Evolutionary conservation across 2,797 vertebrate genomes (phyloP).

Genomic region (Artibeus lituratus): DNA sequence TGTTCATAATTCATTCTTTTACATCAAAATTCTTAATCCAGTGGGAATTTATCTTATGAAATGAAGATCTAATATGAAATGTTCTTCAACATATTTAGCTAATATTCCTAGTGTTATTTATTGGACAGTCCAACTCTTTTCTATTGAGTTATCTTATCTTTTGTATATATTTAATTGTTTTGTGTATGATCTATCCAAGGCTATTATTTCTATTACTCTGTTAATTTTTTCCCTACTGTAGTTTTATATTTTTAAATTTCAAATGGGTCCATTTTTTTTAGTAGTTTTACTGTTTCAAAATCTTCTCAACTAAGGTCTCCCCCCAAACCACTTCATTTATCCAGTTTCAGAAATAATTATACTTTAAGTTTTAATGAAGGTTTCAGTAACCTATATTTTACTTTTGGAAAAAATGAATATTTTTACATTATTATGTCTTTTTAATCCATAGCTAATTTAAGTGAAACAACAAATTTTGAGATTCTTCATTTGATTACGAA

Average conservation of each 20-base stretch:
- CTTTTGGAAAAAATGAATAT: not conserved
- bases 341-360: not conserved
- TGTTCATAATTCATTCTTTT: not conserved
- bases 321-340: not conserved
- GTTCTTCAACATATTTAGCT: not conserved
- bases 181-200: not conserved
- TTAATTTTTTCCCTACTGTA: not conserved
- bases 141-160: not conserved
- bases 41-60: not conserved
- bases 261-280: not conserved
- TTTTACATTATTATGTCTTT: not conserved
- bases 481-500: slow-evolving; percentile 1
- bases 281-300: not conserved
- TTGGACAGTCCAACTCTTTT: not conserved
- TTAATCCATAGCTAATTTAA: not conserved
- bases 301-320: not conserved
- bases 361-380: not conserved
- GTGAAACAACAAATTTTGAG: not conserved
- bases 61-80: not conserved
- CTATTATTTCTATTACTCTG: not conserved
- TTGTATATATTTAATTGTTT: not conserved
- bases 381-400: not conserved
- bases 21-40: not conserved
- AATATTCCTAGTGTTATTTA: not conserved
- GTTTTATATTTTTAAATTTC: slow-evolving; percentile 22